Base-by-base conservation (phyloP, 1,140 invertebrate genomes). In the Cataglyphis hispanica region DNA sequence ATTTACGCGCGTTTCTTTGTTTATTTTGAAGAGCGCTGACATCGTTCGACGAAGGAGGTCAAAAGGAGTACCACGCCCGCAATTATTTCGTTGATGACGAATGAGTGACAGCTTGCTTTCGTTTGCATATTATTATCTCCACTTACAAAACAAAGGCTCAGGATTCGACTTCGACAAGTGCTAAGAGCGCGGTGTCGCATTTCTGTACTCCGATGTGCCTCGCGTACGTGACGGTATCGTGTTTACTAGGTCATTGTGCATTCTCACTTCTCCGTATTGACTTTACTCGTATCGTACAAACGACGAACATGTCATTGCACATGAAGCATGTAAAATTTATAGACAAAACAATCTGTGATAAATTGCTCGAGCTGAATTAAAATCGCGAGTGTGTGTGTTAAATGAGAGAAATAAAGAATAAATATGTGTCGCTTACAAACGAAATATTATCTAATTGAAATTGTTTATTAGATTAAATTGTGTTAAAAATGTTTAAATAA, bases 71-170 rank as follows among this genome's bases (percentile, higher is more conserved):
- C 27, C n/a, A 10, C 19, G 58, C 74, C 16, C n/a, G 43, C 43
- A 78, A 46, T 46, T 27, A n/a, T 58, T 56, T 40, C 61, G 40
- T 27, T 6, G 22, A 25, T 60, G 31, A 37, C 16, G 53, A 70
- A 63, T 22, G 64, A 81, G 56, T 75, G 77, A 66, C 50, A 50
- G 16, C 13, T 60, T 31, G 64, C 75, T 37, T 61, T 64, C 50
- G 56, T 58, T 63, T 25, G 56, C 50, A 61, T 70, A 75, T 74
- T 85, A 27, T 75, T 75, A 67, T 87, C 81, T 87, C 43, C 22
- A 37, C 67, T 87, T 77, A 61, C 86, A 53, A 85, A 72, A 69
- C 64, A 85, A 76, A 74, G 56, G n/a, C 60, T 83, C 13, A 50
- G 13, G 34, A 61, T 75, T 86, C 63, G 43, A 86, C 60, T 3